Conservation (phyloP, 1,140 invertebrate species). For the Triops longicaudatus region DNA sequence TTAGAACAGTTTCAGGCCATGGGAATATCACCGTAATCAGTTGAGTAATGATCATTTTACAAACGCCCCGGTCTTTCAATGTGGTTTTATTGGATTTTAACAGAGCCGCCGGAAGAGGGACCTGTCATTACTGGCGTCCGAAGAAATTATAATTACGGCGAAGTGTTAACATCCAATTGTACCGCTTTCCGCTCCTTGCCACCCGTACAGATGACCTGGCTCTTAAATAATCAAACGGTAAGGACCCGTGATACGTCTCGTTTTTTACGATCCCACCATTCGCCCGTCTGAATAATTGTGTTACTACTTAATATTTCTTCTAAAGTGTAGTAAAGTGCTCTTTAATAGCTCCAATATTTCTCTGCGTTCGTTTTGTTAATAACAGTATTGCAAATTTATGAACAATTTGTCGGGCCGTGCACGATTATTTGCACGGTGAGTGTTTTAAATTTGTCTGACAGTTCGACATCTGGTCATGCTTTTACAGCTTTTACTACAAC, state of each 20-base stretch:
- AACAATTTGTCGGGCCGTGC: too few relatives aligned
- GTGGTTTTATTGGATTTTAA: background rate
- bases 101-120: conserved; percentile 21
- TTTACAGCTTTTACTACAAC: too few relatives aligned
- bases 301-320: too few relatives aligned
- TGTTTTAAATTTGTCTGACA: too few relatives aligned
- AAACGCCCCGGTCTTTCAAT: background rate
- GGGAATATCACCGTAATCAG: conserved; percentile 26
- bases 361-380: too few relatives aligned
- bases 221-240: conserved; percentile 1
- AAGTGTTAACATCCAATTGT: conserved; percentile 23
- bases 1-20: conserved; percentile 18
- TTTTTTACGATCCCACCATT: background rate
- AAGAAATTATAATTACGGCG: conserved; percentile 18
- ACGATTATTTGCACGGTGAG: too few relatives aligned
- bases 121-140: conserved; percentile 23
- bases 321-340: too few relatives aligned
- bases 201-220: background rate
- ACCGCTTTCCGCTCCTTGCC: conserved; percentile 17
- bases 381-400: too few relatives aligned
- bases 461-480: too few relatives aligned
- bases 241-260: background rate
- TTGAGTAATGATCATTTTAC: background rate
- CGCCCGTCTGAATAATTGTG: too few relatives aligned
- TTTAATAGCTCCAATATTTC: too few relatives aligned